phyloP scores from a whole-genome alignment of 2,888 invertebrate species.

The Apamea crenata region DNA sequence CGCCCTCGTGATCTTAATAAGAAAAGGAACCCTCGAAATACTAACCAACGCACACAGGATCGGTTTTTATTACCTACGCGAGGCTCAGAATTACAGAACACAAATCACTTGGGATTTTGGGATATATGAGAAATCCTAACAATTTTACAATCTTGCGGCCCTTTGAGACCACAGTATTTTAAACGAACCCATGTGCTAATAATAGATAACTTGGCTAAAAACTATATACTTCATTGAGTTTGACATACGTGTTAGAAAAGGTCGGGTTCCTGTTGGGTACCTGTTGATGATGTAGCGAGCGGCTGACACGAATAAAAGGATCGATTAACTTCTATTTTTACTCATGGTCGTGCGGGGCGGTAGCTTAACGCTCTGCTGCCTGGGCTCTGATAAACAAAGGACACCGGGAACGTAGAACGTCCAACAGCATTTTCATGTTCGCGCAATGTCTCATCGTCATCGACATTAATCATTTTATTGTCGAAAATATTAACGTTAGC shows the following conservation, averaged over 20 bases:
- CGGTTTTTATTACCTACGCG: slow-evolving; percentile 52
- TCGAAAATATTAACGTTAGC: slow-evolving; percentile 7
- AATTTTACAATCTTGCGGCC: slow-evolving; percentile 38
- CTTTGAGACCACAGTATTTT: slow-evolving; percentile 29
- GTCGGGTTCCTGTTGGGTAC: slow-evolving; percentile 65
- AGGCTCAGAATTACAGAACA: slow-evolving; percentile 40
- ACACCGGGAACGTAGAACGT: slow-evolving; percentile 69
- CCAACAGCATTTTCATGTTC: slow-evolving; percentile 78
- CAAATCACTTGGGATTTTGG: slow-evolving; percentile 51
- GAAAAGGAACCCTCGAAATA: slow-evolving; percentile 40
- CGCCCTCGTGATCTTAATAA: slow-evolving; percentile 8
- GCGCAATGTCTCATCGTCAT: slow-evolving; percentile 55
- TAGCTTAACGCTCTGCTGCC: slow-evolving; percentile 73
- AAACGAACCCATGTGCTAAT: slow-evolving; percentile 30
- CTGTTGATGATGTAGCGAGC: slow-evolving; percentile 78
- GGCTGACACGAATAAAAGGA: slow-evolving; percentile 88
- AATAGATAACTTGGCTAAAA: slow-evolving; percentile 53
- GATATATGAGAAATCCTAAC: slow-evolving; percentile 44
- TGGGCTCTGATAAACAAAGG: slow-evolving; percentile 77
- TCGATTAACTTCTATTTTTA: slow-evolving; percentile 90
- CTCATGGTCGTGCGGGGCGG: slow-evolving; percentile 77
- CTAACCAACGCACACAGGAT: slow-evolving; percentile 44
- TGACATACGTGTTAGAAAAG: slow-evolving; percentile 66
- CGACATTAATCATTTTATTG: slow-evolving; percentile 32
- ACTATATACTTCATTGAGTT: slow-evolving; percentile 64